Percentiles rank a stretch among this genome's conserved stretches.
Conservation (phyloP, 2,797 vertebrate genomes). For the Neosilurus hyrtlii region DNA sequence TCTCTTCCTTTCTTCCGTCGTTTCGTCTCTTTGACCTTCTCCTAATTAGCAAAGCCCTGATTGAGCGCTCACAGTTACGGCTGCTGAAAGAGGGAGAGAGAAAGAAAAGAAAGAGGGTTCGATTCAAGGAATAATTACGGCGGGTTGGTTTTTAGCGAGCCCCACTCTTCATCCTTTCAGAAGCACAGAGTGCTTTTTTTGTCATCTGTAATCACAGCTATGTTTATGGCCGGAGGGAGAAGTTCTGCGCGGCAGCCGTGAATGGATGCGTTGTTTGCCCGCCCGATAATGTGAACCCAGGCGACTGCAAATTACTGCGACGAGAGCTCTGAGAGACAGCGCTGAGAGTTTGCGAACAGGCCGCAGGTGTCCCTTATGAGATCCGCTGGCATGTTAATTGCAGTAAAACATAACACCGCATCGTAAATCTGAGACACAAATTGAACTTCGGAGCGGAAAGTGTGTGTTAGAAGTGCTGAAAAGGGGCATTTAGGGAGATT, state of each 20-base stretch:
- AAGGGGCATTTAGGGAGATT: slow-evolving; percentile 7
- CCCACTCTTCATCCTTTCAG: slow-evolving; percentile 10
- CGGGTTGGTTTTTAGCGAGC: background rate
- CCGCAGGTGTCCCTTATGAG: slow-evolving; percentile 30
- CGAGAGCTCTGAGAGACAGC: slow-evolving; percentile 3
- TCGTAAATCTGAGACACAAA: slow-evolving; percentile 15
- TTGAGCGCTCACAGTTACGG: slow-evolving; percentile 41
- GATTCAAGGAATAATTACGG: slow-evolving; percentile 49
- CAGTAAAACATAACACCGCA: slow-evolving; percentile 10
- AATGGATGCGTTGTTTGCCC: slow-evolving; percentile 41
- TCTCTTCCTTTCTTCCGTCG: background rate
- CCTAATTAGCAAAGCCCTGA: slow-evolving; percentile 57
- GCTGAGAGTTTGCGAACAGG: slow-evolving; percentile 33
- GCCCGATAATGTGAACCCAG: slow-evolving; percentile 27
- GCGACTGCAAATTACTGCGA: slow-evolving; percentile 28
- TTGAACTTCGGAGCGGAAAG: background rate
- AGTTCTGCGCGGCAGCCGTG: slow-evolving; percentile 18
- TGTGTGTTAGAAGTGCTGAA: background rate
- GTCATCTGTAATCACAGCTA: slow-evolving; percentile 48
- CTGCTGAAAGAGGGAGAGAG: slow-evolving; percentile 38
- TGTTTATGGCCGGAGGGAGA: slow-evolving; percentile 46
- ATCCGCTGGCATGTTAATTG: slow-evolving; percentile 21
- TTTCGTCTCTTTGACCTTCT: background rate
- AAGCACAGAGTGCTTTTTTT: slow-evolving; percentile 19
- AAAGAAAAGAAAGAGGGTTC: slow-evolving; percentile 19